Base-by-base conservation (phyloP, 2,888 invertebrate species). In the Drosophila greeni region DNA sequence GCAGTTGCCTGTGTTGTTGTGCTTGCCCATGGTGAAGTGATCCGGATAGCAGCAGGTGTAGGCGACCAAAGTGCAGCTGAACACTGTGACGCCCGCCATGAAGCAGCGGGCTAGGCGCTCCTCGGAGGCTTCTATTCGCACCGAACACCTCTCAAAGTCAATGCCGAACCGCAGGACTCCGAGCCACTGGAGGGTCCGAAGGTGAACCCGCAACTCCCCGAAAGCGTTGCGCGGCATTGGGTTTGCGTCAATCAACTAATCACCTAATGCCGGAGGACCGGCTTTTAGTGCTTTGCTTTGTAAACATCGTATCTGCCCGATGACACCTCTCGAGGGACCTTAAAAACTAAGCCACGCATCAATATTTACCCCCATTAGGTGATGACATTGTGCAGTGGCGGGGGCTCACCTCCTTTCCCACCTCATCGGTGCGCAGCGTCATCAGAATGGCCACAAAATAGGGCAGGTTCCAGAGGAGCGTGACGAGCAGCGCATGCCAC, bases 401-500 rank as follows among this genome's bases (percentile, higher is more conserved):
- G 5, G 29, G 45, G 18, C 0, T 34, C 54, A 83, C 84, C 84
- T 84, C 79, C 39, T 56, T 56, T 8, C 52, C 26, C 9, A 83
- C 54, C 24, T 54, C 48, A 57, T 82, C 74, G 23, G 39, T 56
- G 26, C 66, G 69, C 8, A 83, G 36, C 29, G 76, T 48, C 20
- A 64, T 47, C 9, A 70, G 0, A 40, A 78, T 54, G 7, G 69
- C 29, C 1, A 55, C n/a, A 0, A 59, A 2, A 55, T 69, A 72
- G 26, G 84, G 79, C 2, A 71, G 14, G 31, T 66, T 66, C 77
- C 79, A 85, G 1, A 74, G 9, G 2, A 74, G 5, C 4, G 66
- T n/a, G 9, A 20, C 26, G 16, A 37, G 2, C 6, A 71, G 4
- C 3, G 57, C 5, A 12, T 29, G 7, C 7, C 49, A 7, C 1